Evolutionary conservation across 1,140 invertebrate genomes (phyloP), one percentile per base, ranked within the genome.

Genomic region (Goniozus legneri): DNA sequence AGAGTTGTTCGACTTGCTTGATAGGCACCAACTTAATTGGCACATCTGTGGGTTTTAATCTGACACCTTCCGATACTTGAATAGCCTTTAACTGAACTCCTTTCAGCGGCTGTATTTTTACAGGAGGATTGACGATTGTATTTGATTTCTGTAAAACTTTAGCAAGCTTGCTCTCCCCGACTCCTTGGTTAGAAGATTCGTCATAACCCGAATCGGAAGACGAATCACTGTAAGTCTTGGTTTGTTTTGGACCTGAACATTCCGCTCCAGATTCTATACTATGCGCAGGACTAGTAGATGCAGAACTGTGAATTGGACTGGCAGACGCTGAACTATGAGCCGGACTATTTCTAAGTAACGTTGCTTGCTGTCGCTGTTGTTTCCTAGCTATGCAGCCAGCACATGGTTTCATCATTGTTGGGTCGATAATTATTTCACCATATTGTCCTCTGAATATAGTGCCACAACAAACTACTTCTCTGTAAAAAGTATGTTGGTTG

Each of bases 381-480:
- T 33, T 7, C 39, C 36, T 15, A 24, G 66, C 37, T 57, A 67
- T 49, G 32, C 77, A 73, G 37, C 70, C 74, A 16, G 57, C 51
- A 58, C 85, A 87, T 2, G 84, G 83, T 55, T 82, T 83, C 35
- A 85, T 64, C 27, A 81, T 77, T 35, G 79, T 71, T 13, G 78
- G 77, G 62, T 87, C 84, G 3, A 87, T 71, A 18, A 87, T 70
- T 1, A 87, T 75, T 64, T 85, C 85, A 14, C 83, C 82, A 58
- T 79, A 78, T 16, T 75, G 79, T 7, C 85, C 85, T 56, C 80
- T 80, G 62, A 85, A 88, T 50, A 89, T 84, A 13, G 79, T 81
- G 13, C 86, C 86, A 69, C 87, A 88, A 62, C 87, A 89, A 40
- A 86, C 80, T 33, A 77, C 77, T 58, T 86, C 84, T 58, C 86